phyloP scores from a whole-genome alignment of 2,888 invertebrate species.

The Ferrisia virgata region DNA sequence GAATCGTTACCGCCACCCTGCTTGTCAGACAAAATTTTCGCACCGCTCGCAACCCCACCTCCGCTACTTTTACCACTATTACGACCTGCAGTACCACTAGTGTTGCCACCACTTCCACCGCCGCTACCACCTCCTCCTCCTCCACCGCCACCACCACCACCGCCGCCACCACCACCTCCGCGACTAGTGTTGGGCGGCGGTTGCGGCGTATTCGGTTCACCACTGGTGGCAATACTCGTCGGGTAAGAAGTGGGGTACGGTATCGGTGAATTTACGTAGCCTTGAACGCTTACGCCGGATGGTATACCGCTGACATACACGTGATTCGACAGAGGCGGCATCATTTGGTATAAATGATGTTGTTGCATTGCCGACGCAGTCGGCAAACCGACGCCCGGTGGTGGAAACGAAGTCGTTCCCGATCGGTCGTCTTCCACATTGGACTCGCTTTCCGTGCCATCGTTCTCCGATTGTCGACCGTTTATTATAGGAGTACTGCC shows the following conservation, averaged over 20 bases:
- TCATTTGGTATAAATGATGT: slow-evolving; percentile 37
- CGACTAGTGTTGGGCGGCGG: neutral
- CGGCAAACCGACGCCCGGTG: slow-evolving; percentile 5
- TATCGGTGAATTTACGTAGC: slow-evolving; percentile 33
- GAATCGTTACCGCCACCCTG: neutral
- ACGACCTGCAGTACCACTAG: neutral
- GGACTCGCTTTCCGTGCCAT: neutral
- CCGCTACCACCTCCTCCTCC: neutral
- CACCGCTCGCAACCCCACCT: neutral
- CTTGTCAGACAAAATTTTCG: neutral
- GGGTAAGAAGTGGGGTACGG: slow-evolving; percentile 31
- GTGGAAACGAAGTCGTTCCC: neutral
- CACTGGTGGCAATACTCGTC: neutral
- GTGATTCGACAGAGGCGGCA: slow-evolving; percentile 30
- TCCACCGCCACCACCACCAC: neutral
- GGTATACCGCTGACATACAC: slow-evolving; percentile 37
- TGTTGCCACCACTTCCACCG: neutral
- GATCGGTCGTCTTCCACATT: slow-evolving; percentile 27
- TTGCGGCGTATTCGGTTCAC: neutral
- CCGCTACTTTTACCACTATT: neutral
- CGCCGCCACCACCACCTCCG: neutral
- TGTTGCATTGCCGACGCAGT: slow-evolving; percentile 32
- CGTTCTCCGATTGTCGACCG: slow-evolving; percentile 41
- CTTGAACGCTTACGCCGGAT: slow-evolving; percentile 6
- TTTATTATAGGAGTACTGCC: slow-evolving; percentile 32